phyloP scores from a whole-genome alignment of 1,140 invertebrate genomes.

The Coboldia fuscipes region DNA sequence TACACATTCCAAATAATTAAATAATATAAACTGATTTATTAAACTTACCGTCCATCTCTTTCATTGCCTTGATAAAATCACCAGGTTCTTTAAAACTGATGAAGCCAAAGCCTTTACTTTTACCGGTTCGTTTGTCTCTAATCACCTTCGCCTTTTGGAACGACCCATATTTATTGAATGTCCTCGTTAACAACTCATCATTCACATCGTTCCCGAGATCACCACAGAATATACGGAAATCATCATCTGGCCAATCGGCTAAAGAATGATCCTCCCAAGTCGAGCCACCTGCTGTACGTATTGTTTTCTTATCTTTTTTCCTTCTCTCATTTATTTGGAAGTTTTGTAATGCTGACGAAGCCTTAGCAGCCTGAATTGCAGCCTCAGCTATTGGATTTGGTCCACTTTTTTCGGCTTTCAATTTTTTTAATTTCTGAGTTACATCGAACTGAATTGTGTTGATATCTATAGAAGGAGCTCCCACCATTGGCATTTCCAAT shows the following conservation, averaged over 20 bases:
- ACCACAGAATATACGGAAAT: conserved; percentile 96
- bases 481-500: conserved; percentile 22
- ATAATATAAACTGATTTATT: conserved; percentile 5
- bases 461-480: conserved; percentile 27
- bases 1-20: conserved; percentile 5
- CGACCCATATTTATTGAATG: conserved; percentile 88
- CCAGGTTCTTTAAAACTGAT: conserved; percentile 95
- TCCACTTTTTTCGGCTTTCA: conserved; percentile 39
- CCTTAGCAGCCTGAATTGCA: conserved; percentile 35
- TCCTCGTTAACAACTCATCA: conserved; percentile 78
- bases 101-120: conserved; percentile 97
- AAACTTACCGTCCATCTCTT: conserved; percentile 81
- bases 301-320: conserved; percentile 42
- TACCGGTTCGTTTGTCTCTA: conserved; percentile 89
- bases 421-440: conserved; percentile 37
- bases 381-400: conserved; percentile 36
- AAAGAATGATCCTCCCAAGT: conserved; percentile 87
- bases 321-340: conserved; percentile 27
- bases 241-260: conserved; percentile 85
- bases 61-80: conserved; percentile 96
- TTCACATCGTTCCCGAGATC: conserved; percentile 98
- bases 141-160: conserved; percentile 92
- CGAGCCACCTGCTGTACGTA: conserved; percentile 77
- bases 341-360: conserved; percentile 27
- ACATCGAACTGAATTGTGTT: conserved; percentile 37